phyloP scores from a whole-genome alignment of 2,797 vertebrate genomes.

The Molossus molossus region DNA sequence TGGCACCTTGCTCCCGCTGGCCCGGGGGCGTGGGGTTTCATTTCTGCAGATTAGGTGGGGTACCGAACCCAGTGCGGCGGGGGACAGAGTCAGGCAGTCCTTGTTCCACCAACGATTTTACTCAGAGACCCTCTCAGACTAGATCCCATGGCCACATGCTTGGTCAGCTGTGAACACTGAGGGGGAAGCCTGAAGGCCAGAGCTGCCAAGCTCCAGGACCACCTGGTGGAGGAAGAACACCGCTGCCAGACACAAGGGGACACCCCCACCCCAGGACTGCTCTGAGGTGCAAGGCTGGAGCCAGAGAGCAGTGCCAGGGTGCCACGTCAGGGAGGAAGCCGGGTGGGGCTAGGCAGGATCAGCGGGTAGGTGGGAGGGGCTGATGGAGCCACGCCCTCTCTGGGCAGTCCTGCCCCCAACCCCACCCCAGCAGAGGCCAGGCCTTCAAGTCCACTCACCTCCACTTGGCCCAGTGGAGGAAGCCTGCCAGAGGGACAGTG shows the following conservation, averaged over 20 bases:
- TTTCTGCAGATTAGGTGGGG: conserved; percentile 24
- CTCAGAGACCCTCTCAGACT: not conserved
- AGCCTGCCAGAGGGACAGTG: not conserved
- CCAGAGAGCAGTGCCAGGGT: not conserved
- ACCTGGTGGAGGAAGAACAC: conserved; percentile 17
- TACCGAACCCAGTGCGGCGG: not conserved
- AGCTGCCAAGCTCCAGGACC: not conserved
- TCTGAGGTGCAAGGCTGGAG: not conserved
- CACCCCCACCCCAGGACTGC: not conserved
- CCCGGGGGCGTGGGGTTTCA: not conserved
- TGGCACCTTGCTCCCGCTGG: not conserved
- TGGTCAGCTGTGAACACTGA: not conserved
- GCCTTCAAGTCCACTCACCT: not conserved
- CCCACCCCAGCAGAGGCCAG: not conserved
- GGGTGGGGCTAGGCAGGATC: conserved; percentile 53
- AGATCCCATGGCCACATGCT: not conserved
- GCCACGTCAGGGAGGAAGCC: conserved; percentile 76
- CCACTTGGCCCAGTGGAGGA: accelerated
- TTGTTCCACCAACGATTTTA: not conserved
- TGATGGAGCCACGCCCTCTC: conserved; percentile 2
- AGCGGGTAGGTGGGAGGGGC: not conserved
- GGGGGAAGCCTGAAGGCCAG: not conserved
- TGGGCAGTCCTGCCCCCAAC: not conserved
- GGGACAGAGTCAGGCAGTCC: not conserved
- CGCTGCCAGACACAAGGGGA: not conserved